Percentiles rank a stretch among this genome's conserved stretches.
Conservation (phyloP, 2,113 vertebrate genomes). For the Oreotrochilus melanogaster region DNA sequence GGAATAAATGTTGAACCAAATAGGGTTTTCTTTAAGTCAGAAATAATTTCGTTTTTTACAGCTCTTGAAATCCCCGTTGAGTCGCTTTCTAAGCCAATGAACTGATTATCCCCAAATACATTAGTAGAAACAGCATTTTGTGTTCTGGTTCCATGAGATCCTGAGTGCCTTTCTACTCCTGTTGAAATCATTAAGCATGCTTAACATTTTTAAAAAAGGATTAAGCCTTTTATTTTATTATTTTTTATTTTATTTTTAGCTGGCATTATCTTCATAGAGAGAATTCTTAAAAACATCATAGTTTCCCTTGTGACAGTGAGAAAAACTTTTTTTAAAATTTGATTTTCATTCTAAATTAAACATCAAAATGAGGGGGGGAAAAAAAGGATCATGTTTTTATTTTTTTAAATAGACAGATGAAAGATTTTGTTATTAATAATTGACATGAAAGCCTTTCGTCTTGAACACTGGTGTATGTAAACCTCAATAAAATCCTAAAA, state of each 20-base stretch:
- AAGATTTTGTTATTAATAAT: slow-evolving; percentile 77
- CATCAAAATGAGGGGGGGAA: slow-evolving; percentile 56
- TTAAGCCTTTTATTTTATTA: slow-evolving; percentile 48
- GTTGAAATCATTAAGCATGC: slow-evolving; percentile 2
- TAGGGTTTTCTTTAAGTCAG: neutral
- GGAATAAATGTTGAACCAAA: neutral
- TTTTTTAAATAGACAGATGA: slow-evolving; percentile 73
- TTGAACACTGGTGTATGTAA: slow-evolving; percentile 73
- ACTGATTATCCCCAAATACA: neutral
- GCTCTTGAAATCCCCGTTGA: neutral
- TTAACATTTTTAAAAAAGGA: neutral
- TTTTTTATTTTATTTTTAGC: slow-evolving; percentile 62
- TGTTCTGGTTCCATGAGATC: neutral
- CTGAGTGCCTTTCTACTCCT: neutral
- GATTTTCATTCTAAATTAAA: slow-evolving; percentile 78
- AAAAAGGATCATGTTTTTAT: slow-evolving; percentile 72
- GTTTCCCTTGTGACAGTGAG: slow-evolving; percentile 66
- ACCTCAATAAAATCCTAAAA: slow-evolving; percentile 75
- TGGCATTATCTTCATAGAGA: slow-evolving; percentile 65
- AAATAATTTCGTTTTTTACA: neutral
- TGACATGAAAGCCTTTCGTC: slow-evolving; percentile 73
- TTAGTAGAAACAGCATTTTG: neutral
- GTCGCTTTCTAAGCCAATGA: neutral
- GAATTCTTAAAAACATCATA: slow-evolving; percentile 58
- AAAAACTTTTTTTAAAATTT: slow-evolving; percentile 66